Base-by-base conservation (phyloP, 2,888 invertebrate species). In the Tipula confusa region DNA sequence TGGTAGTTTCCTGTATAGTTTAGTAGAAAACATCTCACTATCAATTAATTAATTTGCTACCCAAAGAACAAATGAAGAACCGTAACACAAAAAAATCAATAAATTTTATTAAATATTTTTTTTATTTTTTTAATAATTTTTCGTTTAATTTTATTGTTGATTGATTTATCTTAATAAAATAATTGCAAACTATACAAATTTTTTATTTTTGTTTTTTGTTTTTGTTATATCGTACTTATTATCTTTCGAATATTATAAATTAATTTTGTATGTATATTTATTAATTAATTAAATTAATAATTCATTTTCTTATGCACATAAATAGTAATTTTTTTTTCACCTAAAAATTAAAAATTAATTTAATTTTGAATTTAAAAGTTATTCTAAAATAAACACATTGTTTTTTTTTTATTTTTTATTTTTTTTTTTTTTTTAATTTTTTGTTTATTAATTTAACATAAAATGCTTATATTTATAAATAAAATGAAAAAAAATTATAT, bases 121-220 rank as follows among this genome's bases (percentile, higher is more conserved):
- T 33, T 9, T n/a, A n/a, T 38, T n/a, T 43, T 64, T 64, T 64
- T 64, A 24, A 64, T 64, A 64, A 18, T 24, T 64, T 64, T 64
- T 64, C 24, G 24, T 64, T 64, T 64, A 64, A 64, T 64, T 64
- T 9, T 64, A 64, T 64, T 64, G 24, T 64, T 64, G 64, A 64
- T 64, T 64, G 64, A 24, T 24, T 64, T 64, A 24, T 64, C 64
- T 64, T 64, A 64, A 64, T 64, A 64, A 64, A 64, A 64, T 64
- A 64, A 64, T 64, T 64, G 64, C 64, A 64, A 64, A 64, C 64
- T 64, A 64, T 64, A 48, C 18, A 64, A n/a, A n/a, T n/a, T n/a
- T 43, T 43, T 6, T 15, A 4, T 15, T 43, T 43, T 43, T 43
- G 43, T 43, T 33, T 33, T 33, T 33, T 24, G 64, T 64, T 24